Conservation (phyloP, 92 coral and sea anemone species). For the Parazoanthus darwini region DNA sequence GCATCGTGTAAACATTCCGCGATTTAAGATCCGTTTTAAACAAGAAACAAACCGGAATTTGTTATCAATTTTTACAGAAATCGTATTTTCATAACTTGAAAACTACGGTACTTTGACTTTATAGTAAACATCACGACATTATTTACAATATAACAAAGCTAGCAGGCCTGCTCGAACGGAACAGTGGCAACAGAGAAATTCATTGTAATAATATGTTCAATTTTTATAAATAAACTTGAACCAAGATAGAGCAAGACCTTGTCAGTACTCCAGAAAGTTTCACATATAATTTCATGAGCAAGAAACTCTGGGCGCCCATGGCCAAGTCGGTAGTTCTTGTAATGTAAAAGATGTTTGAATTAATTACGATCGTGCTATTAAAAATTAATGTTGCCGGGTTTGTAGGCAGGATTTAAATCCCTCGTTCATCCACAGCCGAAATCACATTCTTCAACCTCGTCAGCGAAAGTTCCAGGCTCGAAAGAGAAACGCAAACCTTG, state of each 20-base stretch:
- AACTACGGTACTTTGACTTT: not conserved
- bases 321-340: too few relatives aligned
- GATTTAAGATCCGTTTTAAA: too few relatives aligned
- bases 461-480: not conserved
- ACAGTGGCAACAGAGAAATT: not conserved
- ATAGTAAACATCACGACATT: not conserved
- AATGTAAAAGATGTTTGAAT: not conserved
- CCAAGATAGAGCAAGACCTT: not conserved
- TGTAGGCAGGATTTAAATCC: constrained; percentile 5
- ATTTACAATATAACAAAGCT: not conserved
- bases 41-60: too few relatives aligned
- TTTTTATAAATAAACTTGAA: not conserved
- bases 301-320: too few relatives aligned
- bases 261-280: not conserved
- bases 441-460: not conserved
- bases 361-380: not conserved
- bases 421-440: not conserved
- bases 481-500: not conserved
- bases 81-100: not conserved
- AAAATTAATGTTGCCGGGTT: constrained; percentile 23
- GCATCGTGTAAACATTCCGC: too few relatives aligned
- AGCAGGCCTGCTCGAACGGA: not conserved
- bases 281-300: not conserved
- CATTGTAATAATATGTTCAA: not conserved
- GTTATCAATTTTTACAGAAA: not conserved